Base-by-base conservation (phyloP, 1,140 invertebrate genomes). In the Trichonephila clavipes region DNA sequence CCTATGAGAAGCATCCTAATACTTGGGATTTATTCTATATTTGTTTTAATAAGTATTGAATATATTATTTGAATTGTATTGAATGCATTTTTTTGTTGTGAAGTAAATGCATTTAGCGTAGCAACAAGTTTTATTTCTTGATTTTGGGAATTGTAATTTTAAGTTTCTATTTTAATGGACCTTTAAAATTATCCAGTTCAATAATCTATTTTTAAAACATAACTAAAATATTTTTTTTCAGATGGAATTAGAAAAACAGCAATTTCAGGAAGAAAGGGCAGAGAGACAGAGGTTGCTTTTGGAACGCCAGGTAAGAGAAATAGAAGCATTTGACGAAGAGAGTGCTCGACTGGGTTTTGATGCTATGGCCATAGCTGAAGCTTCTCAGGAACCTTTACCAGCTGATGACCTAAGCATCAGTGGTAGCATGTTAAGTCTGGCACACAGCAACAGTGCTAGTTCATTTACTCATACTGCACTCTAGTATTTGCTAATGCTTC, bases 261-360 rank as follows among this genome's bases (percentile, higher is more conserved):
- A 98, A 96, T 99, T 99, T 95, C 97, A 98, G 94, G 97, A 98
- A 95, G 99, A 99, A 96, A 97, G 98, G 82, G 97, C 97, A 40
- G 98, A 99, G 96, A 97, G 98, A 95, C 98, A 99, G 96, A 97
- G 98, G 94, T 96, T 98, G 94, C 97, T 99, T 95, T 97, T 98
- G 95, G 98, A 99, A 95, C 97, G 97, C 95, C 98, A 99, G 95
- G 97, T 98, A 95, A 97, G 97, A 92, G 98, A 99, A 96, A 96
- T 99, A 95, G 98, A 99, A 95, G 97, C 98, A 94, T 99, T 99
- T 96, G 99, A 99, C 96, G 97, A 98, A 95, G 98, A 99, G 96
- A 99, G 98, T 95, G 97, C 97, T 94, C 97, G 97, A 95, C 97
- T 98, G 96, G 99, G 99, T 95, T 98, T 96, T 96, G 98, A 98